Percentiles rank a stretch among this genome's conserved stretches.
Evolutionary conservation across 1,140 invertebrate species (phyloP).

Genomic region (Melanaphis sacchari): DNA sequence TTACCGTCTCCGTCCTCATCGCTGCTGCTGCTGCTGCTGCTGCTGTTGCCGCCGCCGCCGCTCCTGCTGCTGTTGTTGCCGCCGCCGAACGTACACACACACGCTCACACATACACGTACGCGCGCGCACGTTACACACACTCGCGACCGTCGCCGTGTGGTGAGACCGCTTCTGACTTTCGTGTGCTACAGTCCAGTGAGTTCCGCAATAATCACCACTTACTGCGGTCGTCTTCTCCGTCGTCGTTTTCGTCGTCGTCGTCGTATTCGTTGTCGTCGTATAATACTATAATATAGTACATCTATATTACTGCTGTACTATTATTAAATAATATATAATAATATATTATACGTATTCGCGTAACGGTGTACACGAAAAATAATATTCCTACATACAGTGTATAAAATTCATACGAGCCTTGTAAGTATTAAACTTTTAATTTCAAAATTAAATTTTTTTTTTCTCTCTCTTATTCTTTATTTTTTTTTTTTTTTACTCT

Average conservation of each 20-base stretch:
- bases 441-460: neutral
- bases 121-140: neutral
- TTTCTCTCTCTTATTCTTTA: neutral
- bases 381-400: neutral
- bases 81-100: neutral
- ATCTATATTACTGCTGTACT: neutral
- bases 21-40: neutral
- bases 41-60: neutral
- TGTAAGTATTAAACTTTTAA: neutral
- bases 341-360: neutral
- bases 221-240: conserved; percentile 24
- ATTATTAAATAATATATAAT: neutral
- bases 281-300: neutral
- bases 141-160: neutral
- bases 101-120: neutral
- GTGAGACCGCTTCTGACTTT: conserved; percentile 56
- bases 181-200: conserved; percentile 50
- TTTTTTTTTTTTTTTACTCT: neutral
- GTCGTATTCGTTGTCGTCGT: neutral
- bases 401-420: neutral
- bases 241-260: neutral
- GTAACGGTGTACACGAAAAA: no score
- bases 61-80: neutral
- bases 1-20: neutral
- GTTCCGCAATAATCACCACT: conserved; percentile 57